phyloP scores from a whole-genome alignment of 2,113 vertebrate genomes.

The Colinus virginianus region DNA sequence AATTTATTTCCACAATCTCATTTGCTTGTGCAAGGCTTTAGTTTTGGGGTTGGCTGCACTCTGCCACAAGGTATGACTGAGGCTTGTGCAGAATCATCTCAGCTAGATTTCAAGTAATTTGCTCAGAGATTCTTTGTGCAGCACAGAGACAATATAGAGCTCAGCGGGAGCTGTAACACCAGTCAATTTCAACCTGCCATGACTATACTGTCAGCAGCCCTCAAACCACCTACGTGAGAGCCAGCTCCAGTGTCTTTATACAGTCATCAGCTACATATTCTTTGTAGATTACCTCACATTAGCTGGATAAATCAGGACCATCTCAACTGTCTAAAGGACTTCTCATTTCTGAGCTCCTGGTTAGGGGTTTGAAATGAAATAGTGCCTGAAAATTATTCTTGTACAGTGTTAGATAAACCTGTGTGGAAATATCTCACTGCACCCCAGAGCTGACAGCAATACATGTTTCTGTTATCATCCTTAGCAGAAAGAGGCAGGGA shows the following conservation, averaged over 20 bases:
- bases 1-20: neutral
- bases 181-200: neutral
- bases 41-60: neutral
- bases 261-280: neutral
- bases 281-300: neutral
- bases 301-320: conserved; percentile 3
- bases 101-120: conserved; percentile 12
- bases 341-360: conserved; percentile 20
- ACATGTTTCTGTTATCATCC: conserved; percentile 35
- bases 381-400: neutral
- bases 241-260: neutral
- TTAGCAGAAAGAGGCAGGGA: conserved; percentile 30
- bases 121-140: neutral
- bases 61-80: neutral
- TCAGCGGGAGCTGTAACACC: neutral
- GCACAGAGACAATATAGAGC: neutral
- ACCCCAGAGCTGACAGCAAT: conserved; percentile 31
- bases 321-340: conserved; percentile 8
- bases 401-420: conserved; percentile 33
- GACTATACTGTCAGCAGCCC: neutral
- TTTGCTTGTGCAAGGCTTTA: neutral
- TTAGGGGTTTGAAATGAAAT: conserved; percentile 7
- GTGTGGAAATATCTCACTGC: neutral
- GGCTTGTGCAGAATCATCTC: neutral
- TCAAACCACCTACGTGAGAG: neutral